Percentiles rank a stretch among this genome's conserved stretches.
These are phyloP conservation scores for Eupithecia abbreviata DNA, from an alignment of 2,888 invertebrate species.

Conservation along the genomic window DNA sequence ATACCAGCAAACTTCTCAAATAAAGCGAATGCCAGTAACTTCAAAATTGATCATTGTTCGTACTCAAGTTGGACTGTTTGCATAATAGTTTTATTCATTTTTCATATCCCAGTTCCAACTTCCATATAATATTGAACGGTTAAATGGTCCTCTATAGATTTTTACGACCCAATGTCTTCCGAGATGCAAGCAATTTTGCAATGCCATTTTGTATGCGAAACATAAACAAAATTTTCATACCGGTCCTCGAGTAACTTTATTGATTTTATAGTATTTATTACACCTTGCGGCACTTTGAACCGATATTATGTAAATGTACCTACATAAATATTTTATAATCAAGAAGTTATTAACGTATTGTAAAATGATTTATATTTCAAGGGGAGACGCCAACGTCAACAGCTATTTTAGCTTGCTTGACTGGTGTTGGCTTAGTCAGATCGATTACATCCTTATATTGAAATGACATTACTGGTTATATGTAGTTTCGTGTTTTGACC, in stretches of 20 bases:
- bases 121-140: constrained; percentile 61
- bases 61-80: constrained; percentile 65
- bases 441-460: constrained; percentile 17
- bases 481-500: background rate
- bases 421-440: constrained; percentile 33
- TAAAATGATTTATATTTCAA: constrained; percentile 41
- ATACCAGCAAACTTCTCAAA: constrained; percentile 58
- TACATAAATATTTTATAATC: constrained; percentile 34
- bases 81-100: constrained; percentile 76
- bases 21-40: constrained; percentile 57
- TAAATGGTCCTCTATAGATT: constrained; percentile 58
- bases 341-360: constrained; percentile 31
- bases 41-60: constrained; percentile 62
- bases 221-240: constrained; percentile 32
- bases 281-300: constrained; percentile 33
- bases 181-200: constrained; percentile 42
- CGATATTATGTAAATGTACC: constrained; percentile 39
- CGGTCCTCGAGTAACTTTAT: constrained; percentile 18
- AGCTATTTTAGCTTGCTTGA: constrained; percentile 35
- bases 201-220: constrained; percentile 28
- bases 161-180: constrained; percentile 51
- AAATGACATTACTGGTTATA: background rate
- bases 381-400: constrained; percentile 37
- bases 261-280: constrained; percentile 33
- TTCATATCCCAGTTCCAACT: constrained; percentile 57